Conservation (phyloP, 64 coral and sea anemone species). For the Stichodactyla helianthus region DNA sequence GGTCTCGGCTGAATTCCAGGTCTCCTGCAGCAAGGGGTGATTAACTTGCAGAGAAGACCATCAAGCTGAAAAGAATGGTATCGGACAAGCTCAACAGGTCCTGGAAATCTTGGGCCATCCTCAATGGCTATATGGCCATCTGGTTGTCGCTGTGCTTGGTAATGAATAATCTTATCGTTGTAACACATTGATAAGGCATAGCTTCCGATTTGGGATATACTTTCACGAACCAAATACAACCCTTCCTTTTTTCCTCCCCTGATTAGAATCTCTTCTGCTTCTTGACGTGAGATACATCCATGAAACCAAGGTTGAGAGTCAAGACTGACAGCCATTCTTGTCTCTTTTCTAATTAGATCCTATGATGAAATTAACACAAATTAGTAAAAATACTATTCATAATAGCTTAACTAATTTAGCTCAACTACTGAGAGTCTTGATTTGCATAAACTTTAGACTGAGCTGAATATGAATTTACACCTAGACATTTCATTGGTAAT, state of each 20-base stretch:
- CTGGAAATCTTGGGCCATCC: constrained; percentile 66
- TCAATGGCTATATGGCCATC: constrained; percentile 84
- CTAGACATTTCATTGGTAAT: too few relatives aligned
- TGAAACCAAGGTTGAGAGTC: constrained; percentile 70
- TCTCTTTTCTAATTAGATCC: not conserved
- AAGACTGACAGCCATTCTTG: constrained; percentile 46
- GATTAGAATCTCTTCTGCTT: constrained; percentile 75
- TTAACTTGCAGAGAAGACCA: constrained; percentile 64
- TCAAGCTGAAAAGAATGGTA: constrained; percentile 56
- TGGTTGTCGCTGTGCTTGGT: constrained; percentile 73
- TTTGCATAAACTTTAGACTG: too few relatives aligned
- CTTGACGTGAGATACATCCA: constrained; percentile 75
- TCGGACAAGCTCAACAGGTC: constrained; percentile 76
- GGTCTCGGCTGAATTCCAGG: constrained; percentile 47
- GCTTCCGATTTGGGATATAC: constrained; percentile 70
- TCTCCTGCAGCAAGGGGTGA: constrained; percentile 51
- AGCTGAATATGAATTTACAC: too few relatives aligned
- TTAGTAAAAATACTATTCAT: not conserved
- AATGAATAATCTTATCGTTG: constrained; percentile 87
- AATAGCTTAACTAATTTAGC: too few relatives aligned
- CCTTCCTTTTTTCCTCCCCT: constrained; percentile 64
- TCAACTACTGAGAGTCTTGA: too few relatives aligned
- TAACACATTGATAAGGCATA: constrained; percentile 84
- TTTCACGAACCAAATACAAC: constrained; percentile 69
- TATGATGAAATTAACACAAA: not conserved